These are phyloP conservation scores for Hydrophis major DNA, from an alignment of 2,797 vertebrate genomes.

Conservation along the genomic window DNA sequence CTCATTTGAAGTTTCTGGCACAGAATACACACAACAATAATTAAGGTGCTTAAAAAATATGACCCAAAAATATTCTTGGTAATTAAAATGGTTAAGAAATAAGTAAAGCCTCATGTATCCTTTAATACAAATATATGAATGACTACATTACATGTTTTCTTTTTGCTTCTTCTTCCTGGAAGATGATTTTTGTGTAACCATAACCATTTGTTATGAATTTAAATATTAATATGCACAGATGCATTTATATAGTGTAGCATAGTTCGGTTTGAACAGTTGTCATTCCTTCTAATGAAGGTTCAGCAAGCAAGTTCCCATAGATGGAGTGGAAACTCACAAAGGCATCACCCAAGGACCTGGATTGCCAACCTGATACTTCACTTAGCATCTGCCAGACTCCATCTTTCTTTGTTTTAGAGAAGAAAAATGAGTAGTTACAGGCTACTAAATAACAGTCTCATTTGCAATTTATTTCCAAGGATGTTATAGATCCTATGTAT, in stretches of 20 bases:
- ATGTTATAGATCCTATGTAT: not conserved
- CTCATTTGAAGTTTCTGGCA: slow-evolving; percentile 4
- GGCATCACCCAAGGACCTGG: not conserved
- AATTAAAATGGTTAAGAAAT: slow-evolving; percentile 15
- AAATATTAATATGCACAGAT: not conserved
- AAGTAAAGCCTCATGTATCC: not conserved
- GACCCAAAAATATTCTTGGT: not conserved
- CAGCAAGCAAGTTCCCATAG: not conserved
- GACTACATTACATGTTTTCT: not conserved
- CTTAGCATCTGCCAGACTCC: not conserved
- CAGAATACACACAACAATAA: slow-evolving; percentile 32
- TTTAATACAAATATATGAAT: not conserved
- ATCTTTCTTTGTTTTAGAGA: not conserved
- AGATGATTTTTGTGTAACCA: not conserved
- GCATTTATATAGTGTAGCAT: not conserved
- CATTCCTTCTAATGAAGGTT: not conserved
- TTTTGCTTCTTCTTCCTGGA: not conserved
- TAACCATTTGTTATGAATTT: not conserved
- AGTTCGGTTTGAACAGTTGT: not conserved
- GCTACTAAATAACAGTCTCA: not conserved
- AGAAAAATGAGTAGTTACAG: not conserved
- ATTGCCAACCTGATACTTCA: not conserved
- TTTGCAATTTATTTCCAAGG: not conserved
- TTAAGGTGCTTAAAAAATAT: slow-evolving; percentile 16
- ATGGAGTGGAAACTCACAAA: not conserved